Percentiles rank a stretch among this genome's conserved stretches.
Conservation (phyloP, 37 sponge, comb jelly and placozoan species). For the Sycon ciliatum region DNA sequence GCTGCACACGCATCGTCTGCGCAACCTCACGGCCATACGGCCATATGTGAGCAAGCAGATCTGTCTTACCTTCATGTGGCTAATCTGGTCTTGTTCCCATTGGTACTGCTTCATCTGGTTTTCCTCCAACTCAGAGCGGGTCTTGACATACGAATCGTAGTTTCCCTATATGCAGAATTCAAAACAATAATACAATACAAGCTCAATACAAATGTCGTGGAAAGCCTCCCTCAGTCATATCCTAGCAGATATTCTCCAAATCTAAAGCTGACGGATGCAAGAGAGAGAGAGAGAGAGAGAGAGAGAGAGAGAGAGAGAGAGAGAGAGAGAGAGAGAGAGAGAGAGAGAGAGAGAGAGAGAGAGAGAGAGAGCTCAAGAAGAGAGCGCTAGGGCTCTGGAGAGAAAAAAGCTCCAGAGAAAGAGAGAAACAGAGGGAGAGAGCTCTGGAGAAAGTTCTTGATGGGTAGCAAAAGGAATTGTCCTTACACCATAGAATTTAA, state of each 20-base stretch:
- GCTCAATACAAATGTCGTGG: background rate
- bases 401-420: too few species aligned
- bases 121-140: slow-evolving; percentile 78
- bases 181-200: background rate
- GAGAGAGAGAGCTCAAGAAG: background rate
- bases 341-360: background rate
- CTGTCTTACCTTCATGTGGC: slow-evolving; percentile 81
- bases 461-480: too few species aligned
- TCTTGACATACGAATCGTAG: slow-evolving; percentile 81
- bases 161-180: slow-evolving; percentile 68
- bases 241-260: background rate
- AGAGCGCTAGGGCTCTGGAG: background rate
- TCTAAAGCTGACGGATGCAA: background rate
- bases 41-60: too few species aligned
- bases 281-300: background rate
- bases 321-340: background rate
- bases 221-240: too few species aligned
- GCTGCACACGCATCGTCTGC: too few species aligned
- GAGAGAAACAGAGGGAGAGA: too few species aligned
- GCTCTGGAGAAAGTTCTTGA: too few species aligned
- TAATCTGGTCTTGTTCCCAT: slow-evolving; percentile 92
- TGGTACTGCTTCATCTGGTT: slow-evolving; percentile 91
- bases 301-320: background rate
- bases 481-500: slow-evolving; percentile 64
- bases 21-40: too few species aligned